phyloP scores from a whole-genome alignment of 2,888 invertebrate species.

The Sminthurinus aureus region DNA sequence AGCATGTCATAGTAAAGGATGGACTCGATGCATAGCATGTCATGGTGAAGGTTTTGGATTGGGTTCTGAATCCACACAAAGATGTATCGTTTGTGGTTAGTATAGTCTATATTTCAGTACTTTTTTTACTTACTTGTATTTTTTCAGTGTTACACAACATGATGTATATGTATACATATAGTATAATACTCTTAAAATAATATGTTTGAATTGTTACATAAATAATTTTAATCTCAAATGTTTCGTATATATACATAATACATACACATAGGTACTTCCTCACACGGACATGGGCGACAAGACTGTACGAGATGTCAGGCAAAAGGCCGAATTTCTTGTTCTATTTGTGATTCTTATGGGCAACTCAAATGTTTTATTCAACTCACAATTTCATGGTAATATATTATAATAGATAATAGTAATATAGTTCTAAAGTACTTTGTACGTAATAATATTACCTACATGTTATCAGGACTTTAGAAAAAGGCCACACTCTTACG shows the following conservation, averaged over 20 bases:
- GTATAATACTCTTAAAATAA: too few species aligned
- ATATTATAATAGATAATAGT: too few species aligned
- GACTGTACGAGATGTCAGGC: slow-evolving; percentile 64
- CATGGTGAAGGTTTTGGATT: slow-evolving; percentile 65
- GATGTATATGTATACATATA: too few species aligned
- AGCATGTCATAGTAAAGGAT: slow-evolving; percentile 65
- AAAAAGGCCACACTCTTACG: too few species aligned
- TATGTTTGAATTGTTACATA: too few species aligned
- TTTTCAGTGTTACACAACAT: too few species aligned
- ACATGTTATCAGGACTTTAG: too few species aligned
- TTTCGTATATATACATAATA: too few species aligned
- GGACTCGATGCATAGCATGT: slow-evolving; percentile 64
- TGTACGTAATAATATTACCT: neutral
- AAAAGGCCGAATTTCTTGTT: slow-evolving; percentile 64
- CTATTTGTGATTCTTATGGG: slow-evolving; percentile 64
- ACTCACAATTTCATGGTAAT: slow-evolving; percentile 64
- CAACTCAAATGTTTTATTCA: slow-evolving; percentile 65
- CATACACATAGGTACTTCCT: slow-evolving; percentile 62
- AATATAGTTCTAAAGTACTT: too few species aligned
- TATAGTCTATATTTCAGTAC: neutral
- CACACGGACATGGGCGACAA: slow-evolving; percentile 63
- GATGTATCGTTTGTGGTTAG: slow-evolving; percentile 63
- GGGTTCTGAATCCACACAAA: slow-evolving; percentile 62
- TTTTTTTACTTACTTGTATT: neutral
- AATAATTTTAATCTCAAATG: too few species aligned